Percentiles rank a stretch among this genome's conserved stretches.
phyloP scores from a whole-genome alignment of 2,113 vertebrate genomes.

The Morone saxatilis region DNA sequence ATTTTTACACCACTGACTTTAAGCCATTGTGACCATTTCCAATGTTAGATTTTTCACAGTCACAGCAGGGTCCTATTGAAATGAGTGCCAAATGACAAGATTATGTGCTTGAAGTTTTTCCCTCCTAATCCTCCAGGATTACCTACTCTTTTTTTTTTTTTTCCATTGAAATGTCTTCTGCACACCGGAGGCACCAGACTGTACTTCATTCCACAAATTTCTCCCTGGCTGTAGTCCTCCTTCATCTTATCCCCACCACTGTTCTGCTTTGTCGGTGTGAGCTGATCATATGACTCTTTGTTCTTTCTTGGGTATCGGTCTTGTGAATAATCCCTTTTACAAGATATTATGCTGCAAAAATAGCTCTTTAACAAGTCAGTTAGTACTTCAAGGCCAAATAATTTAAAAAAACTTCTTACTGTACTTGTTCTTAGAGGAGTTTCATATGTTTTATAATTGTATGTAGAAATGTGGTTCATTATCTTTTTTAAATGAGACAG shows the following conservation, averaged over 20 bases:
- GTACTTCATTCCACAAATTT: slow-evolving; percentile 57
- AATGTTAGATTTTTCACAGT: background rate
- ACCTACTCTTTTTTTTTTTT: background rate
- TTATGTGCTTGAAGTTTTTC: slow-evolving; percentile 61
- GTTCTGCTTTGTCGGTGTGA: slow-evolving; percentile 35
- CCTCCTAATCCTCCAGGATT: slow-evolving; percentile 71
- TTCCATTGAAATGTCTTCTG: slow-evolving; percentile 25
- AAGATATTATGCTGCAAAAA: background rate
- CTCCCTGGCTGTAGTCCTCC: slow-evolving; percentile 6
- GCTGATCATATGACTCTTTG: slow-evolving; percentile 62
- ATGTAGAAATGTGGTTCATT: background rate
- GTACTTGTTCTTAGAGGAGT: background rate
- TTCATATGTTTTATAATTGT: background rate
- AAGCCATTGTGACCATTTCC: background rate
- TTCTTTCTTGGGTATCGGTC: slow-evolving; percentile 21
- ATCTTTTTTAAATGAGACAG: background rate
- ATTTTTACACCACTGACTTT: background rate
- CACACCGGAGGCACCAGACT: slow-evolving; percentile 22
- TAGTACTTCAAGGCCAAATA: background rate
- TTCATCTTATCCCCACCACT: background rate
- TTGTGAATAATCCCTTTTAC: slow-evolving; percentile 40
- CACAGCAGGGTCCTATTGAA: slow-evolving; percentile 35
- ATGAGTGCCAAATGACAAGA: slow-evolving; percentile 50
- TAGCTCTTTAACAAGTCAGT: background rate
- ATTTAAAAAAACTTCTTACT: background rate